Evolutionary conservation across 2,113 vertebrate genomes (phyloP), one percentile per base, ranked within the genome.

Genomic region (Burhinus oedicnemus): DNA sequence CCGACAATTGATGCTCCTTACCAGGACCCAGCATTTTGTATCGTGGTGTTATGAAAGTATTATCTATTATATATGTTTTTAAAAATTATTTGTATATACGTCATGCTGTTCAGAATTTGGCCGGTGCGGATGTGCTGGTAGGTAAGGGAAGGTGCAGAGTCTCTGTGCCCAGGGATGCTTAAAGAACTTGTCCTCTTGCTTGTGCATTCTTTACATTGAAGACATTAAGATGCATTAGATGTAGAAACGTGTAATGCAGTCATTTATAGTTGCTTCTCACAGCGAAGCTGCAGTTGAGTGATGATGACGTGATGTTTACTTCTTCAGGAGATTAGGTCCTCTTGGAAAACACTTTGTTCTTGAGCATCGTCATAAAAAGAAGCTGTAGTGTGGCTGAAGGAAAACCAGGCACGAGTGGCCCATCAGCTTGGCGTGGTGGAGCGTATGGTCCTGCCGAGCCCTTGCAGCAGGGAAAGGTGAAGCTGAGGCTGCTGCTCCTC

Each of bases 281-380:
- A 47, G 72, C 1, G 0, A 79, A 81, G 83, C 91, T 95, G 60
- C 83, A 62, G 6, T 26, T 86, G 78, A 95, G 47, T 58, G 90
- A 61, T 72, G 80, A 38, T 95, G 91, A 95, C 2, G 19, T 91
- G 78, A 76, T 95, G 83, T 97, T 97, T 95, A 76, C 65, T 95
- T 95, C 83, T 70, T 64, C 49, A 78, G 64, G 65, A 93, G 91
- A 87, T 95, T 72, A 83, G 69, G 25, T 89, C 25, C 84, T 87
- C 57, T 91, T 58, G 93, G 94, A 92, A 96, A 95, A 76, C 10
- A 25, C 57, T 92, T 91, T 87, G 77, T 89, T 94, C 77, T 78
- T 75, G 65, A 95, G 86, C 95, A 90, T 95, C 90, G 65, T 83
- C 49, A 36, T 81, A 79, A 88, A 95, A 93, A 74, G n/a, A 29